Conservation (phyloP, 2,888 invertebrate species). For the Apantesis nais region DNA sequence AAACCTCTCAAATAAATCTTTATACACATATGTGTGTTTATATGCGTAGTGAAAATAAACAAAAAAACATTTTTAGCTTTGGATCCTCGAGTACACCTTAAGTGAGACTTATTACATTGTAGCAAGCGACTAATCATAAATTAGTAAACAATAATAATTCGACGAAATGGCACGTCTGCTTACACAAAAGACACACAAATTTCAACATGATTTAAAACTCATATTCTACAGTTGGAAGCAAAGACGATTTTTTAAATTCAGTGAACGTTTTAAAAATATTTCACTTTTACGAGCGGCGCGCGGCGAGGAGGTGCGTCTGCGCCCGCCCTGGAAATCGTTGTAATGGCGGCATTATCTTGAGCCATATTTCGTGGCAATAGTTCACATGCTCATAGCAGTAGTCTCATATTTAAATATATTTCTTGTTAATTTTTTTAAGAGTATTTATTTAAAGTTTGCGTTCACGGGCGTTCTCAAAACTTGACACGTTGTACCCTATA, state of each 20-base stretch:
- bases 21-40: too few relatives aligned
- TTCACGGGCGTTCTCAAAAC: too few relatives aligned
- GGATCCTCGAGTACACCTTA: not conserved
- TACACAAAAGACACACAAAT: slow-evolving; percentile 48
- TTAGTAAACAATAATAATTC: not conserved
- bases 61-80: too few relatives aligned
- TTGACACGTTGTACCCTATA: not conserved
- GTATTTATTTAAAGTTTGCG: not conserved
- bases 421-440: not conserved
- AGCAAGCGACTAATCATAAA: not conserved
- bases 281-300: slow-evolving; percentile 80
- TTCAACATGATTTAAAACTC: slow-evolving; percentile 61
- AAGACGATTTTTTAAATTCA: slow-evolving; percentile 79
- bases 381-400: slow-evolving; percentile 42
- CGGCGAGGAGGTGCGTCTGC: slow-evolving; percentile 76
- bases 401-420: not conserved
- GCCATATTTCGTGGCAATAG: slow-evolving; percentile 63
- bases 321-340: slow-evolving; percentile 72
- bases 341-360: slow-evolving; percentile 76
- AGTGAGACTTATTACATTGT: not conserved
- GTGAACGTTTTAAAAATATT: slow-evolving; percentile 78
- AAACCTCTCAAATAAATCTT: too few relatives aligned
- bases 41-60: too few relatives aligned
- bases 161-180: slow-evolving; percentile 33
- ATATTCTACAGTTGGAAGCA: slow-evolving; percentile 61